Evolutionary conservation across 2,888 invertebrate genomes (phyloP).

Genomic region (Barypeithes pellucidus): DNA sequence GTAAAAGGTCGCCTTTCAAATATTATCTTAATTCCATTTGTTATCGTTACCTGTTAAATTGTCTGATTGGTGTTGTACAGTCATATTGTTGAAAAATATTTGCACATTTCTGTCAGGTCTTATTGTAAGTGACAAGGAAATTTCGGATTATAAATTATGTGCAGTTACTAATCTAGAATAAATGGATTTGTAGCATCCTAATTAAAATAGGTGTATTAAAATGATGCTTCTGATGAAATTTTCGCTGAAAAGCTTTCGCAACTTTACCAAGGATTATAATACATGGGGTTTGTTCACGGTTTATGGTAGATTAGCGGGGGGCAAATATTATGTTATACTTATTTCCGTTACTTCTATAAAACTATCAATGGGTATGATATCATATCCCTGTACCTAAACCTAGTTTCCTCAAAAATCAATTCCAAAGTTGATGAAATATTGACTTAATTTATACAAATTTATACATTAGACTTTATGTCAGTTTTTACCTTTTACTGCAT

Average conservation of each 20-base stretch:
- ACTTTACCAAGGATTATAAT: no score
- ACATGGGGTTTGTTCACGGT: no score
- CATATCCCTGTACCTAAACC: no score
- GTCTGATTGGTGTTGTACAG: neutral
- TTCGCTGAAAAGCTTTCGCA: neutral
- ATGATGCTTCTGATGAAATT: neutral
- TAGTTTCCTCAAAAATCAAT: no score
- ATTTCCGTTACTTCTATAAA: no score
- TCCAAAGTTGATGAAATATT: no score
- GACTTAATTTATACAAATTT: no score
- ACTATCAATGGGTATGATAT: no score
- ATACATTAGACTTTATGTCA: no score
- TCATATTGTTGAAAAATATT: slow-evolving; percentile 5
- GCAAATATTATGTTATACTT: no score
- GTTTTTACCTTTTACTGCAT: no score
- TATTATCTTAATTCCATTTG: neutral
- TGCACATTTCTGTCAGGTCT: neutral
- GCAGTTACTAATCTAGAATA: neutral
- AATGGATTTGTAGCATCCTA: neutral
- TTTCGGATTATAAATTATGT: neutral
- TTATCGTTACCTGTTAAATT: neutral
- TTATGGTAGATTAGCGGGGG: no score
- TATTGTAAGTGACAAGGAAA: neutral
- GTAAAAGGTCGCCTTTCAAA: neutral
- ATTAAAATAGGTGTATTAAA: neutral